These are phyloP conservation scores for Australoheros facetus DNA, from an alignment of 2,797 vertebrate species.

Conservation along the genomic window DNA sequence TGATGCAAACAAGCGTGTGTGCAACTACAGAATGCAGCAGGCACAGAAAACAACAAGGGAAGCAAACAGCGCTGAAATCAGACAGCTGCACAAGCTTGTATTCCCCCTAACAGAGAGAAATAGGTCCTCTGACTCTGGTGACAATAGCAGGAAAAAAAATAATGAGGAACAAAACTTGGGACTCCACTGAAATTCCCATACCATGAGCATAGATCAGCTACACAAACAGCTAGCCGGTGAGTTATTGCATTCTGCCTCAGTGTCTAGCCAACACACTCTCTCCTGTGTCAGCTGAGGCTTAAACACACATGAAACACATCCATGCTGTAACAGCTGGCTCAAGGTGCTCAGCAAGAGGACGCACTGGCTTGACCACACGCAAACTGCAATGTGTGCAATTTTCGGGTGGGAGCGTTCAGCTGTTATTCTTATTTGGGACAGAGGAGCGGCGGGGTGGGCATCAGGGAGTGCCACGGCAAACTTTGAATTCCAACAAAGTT, in stretches of 20 bases:
- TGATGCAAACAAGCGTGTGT: conserved; percentile 57
- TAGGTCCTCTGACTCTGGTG: conserved; percentile 33
- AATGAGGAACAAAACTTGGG: conserved; percentile 35
- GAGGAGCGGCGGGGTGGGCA: conserved; percentile 10
- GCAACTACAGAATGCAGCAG: conserved; percentile 26
- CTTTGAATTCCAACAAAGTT: conserved; percentile 25
- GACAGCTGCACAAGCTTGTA: conserved; percentile 41
- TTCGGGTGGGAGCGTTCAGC: conserved; percentile 43
- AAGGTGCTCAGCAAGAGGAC: conserved; percentile 32
- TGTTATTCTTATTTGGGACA: conserved; percentile 54
- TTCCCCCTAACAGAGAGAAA: conserved; percentile 30
- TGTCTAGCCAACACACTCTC: conserved; percentile 61
- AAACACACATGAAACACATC: conserved; percentile 53
- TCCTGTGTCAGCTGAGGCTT: conserved; percentile 54
- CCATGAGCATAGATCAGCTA: neutral
- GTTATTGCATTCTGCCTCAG: conserved; percentile 22
- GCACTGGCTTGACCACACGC: conserved; percentile 40
- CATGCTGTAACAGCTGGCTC: conserved; percentile 52
- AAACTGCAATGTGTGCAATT: conserved; percentile 34
- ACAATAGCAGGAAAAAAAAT: conserved; percentile 20
- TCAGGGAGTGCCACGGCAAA: conserved; percentile 45
- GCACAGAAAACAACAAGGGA: conserved; percentile 49
- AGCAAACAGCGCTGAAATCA: conserved; percentile 32
- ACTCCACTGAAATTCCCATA: conserved; percentile 26
- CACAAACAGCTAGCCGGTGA: conserved; percentile 32